Evolutionary conservation across 2,113 vertebrate genomes (phyloP), one percentile per base, ranked within the genome.

Genomic region (Atlantisia rogersi): DNA sequence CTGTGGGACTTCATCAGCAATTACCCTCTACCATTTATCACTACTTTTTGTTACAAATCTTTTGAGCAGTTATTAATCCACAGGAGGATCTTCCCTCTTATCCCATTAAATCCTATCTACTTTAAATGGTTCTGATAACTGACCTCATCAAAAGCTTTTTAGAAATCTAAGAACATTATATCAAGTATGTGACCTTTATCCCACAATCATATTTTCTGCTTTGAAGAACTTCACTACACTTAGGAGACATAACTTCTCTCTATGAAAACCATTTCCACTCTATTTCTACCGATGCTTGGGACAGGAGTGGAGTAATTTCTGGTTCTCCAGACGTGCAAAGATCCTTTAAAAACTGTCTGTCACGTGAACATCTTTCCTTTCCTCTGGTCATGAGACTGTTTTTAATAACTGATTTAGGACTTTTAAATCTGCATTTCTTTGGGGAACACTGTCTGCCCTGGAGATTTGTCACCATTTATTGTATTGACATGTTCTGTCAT

Each of bases 71-170:
- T 94, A 89, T 95, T 91, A 97, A 95, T 92, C 65, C 48, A 82
- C 46, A 32, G 35, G 65, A 91, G 53, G 74, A 94, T 95, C 91
- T 92, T 95, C 94, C 44, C 78, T 95, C 94, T 95, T 92, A 95
- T 89, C 89, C 58, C 84, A 94, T 95, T 95, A 95, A 97, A 95
- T 91, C 39, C 62, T 76, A 53, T 76, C 65, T 89, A 40, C 53
- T 92, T 95, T 94, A 97, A 96, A 89, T 62, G n/a, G 40, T 91
- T 94, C 81, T 92, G 94, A 95, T 94, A 89, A 91, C 78, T 64
- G 65, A 84, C 74, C 81, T 94, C 81, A 95, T 95, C 94, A 95
- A 95, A 97, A 96, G 81, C 90, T 82, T 95, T 97, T 97, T 95
- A 94, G 91, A 95, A 95, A 95, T 82, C 62, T 79, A 84, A 95